A percentile compares a stretch with the other conserved stretches of the same genome.
These are phyloP conservation scores for Rotaria magnacalcarata DNA, from an alignment of 2,888 invertebrate species.

Conservation along the genomic window DNA sequence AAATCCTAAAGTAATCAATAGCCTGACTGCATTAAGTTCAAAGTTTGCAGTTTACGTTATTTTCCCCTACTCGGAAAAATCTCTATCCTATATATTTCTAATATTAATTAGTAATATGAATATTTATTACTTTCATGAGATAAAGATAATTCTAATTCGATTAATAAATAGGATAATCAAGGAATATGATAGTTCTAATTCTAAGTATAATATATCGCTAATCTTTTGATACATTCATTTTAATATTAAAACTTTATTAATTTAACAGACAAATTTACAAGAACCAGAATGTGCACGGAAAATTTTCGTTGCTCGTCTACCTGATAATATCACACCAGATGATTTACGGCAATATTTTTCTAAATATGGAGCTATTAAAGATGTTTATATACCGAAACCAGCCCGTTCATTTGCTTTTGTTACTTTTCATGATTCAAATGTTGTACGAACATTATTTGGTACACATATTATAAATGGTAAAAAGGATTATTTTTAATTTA, in stretches of 20 bases:
- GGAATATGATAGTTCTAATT: too few species aligned
- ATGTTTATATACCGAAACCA: constrained; percentile 90
- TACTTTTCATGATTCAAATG: constrained; percentile 65
- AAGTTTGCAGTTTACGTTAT: too few species aligned
- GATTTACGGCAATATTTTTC: constrained; percentile 78
- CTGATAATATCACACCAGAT: constrained; percentile 60
- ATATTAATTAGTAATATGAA: too few species aligned
- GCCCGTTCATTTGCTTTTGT: constrained; percentile 73
- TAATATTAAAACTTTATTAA: background rate
- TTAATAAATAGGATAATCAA: too few species aligned
- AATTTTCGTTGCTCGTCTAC: constrained; percentile 81
- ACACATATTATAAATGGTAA: constrained; percentile 43
- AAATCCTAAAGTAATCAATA: too few species aligned
- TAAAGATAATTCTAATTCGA: too few species aligned
- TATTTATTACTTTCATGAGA: too few species aligned
- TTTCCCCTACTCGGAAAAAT: too few species aligned
- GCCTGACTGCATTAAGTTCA: too few species aligned
- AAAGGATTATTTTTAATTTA: background rate
- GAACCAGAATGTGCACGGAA: constrained; percentile 80
- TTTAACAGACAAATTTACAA: constrained; percentile 61
- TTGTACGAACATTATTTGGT: constrained; percentile 41
- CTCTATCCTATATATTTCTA: too few species aligned
- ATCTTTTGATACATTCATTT: too few species aligned
- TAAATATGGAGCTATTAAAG: constrained; percentile 86
- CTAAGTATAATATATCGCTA: too few species aligned